Evolutionary conservation across 2,113 vertebrate species (phyloP), one percentile per base, ranked within the genome.

Genomic region (Pristiophorus japonicus): DNA sequence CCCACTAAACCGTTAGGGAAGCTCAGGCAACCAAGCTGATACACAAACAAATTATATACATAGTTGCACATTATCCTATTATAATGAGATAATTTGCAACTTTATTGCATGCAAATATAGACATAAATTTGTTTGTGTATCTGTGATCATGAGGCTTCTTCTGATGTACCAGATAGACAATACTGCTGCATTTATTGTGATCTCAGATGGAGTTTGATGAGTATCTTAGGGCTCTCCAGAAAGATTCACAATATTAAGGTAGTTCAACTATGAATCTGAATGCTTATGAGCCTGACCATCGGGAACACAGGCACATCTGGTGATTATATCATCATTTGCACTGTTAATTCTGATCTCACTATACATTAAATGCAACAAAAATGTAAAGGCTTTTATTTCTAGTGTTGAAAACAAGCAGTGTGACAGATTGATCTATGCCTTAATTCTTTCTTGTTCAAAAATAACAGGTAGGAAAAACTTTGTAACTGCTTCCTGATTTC

Each of bases 291-390:
- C 1, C 11, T 67, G 92, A 67, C 92, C 63, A 94, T 27, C 20
- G 42, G 63, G 38, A 27, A 94, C 66, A 93, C 47, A 94, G 20
- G 8, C 6, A 94, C 38, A 66, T 45, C 91, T 94, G 30, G 63
- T 24, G 3, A 94, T 94, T 94, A 94, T 67, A 66, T 66, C 55
- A 63, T 65, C 34, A 94, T 94, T 66, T 94, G n/a, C 27, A 66
- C 63, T 24, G 27, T 92, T 63, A 92, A 62, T 20, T 92, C 59
- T 63, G 59, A 34, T 70, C 20, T 12, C 18, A 70, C 70, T 30
- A 27, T 94, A 47, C 67, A 67, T 94, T 42, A 94, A 94, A 67
- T 47, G 6, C 42, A 94, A 47, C 38, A 45, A 51, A 94, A 65
- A 66, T 94, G n/a, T 16, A 94, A 94, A 66, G 92, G 47, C 38